These are phyloP conservation scores for Scylla paramamosain DNA, from an alignment of 1,140 invertebrate genomes.

Conservation along the genomic window DNA sequence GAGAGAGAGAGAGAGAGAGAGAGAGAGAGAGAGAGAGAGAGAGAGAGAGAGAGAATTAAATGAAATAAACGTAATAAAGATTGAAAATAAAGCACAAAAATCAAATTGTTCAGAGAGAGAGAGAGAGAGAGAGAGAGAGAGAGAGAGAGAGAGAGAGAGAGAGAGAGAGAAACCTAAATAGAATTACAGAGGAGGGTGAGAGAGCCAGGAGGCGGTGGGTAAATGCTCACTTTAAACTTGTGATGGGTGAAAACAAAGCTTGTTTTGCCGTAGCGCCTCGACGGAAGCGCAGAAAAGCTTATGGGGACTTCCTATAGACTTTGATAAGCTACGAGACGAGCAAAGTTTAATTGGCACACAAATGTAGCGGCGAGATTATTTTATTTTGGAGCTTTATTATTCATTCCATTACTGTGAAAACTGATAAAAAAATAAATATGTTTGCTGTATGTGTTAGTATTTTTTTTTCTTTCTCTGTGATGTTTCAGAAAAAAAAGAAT, in stretches of 20 bases:
- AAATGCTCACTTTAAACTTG: neutral
- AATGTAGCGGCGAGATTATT: neutral
- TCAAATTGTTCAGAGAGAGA: neutral
- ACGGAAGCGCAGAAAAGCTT: neutral
- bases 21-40: no score
- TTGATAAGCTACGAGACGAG: neutral
- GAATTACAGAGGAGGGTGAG: neutral
- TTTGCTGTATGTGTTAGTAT: no score
- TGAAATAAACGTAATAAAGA: neutral
- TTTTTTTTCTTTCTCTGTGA: no score
- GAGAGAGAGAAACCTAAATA: neutral
- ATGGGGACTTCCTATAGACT: neutral
- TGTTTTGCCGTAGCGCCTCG: neutral
- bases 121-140: constrained; percentile 31
- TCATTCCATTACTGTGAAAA: no score
- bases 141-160: constrained; percentile 30
- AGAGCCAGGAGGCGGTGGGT: neutral
- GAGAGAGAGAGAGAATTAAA: no score
- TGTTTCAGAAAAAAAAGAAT: no score
- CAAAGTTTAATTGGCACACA: neutral
- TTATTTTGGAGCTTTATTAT: no score
- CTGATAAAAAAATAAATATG: no score
- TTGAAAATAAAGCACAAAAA: neutral
- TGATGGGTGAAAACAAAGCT: neutral
- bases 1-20: no score